phyloP scores from a whole-genome alignment of 2,113 vertebrate species.

The Pao palembangensis region DNA sequence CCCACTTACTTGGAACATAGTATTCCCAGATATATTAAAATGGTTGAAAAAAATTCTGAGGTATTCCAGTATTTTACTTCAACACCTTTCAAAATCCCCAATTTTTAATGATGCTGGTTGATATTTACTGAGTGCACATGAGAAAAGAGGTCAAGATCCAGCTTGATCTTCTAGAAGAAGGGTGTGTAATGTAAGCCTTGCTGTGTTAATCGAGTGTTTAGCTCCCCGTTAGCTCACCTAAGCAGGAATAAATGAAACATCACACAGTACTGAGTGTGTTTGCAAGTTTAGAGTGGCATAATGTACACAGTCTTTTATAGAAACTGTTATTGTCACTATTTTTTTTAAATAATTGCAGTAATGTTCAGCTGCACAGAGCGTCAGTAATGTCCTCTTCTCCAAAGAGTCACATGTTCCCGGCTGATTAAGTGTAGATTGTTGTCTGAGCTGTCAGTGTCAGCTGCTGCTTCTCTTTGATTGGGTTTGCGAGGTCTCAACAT shows the following conservation, averaged over 20 bases:
- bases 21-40: neutral
- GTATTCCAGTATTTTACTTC: no score
- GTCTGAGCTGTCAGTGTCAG: neutral
- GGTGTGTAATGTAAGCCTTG: constrained; percentile 7
- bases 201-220: constrained; percentile 25
- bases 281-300: constrained; percentile 15
- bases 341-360: constrained; percentile 10
- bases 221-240: constrained; percentile 6
- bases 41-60: no score
- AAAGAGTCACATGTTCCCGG: constrained; percentile 10
- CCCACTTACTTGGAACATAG: constrained; percentile 18
- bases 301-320: constrained; percentile 23
- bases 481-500: constrained; percentile 74
- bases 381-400: constrained; percentile 4
- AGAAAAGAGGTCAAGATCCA: constrained; percentile 76
- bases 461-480: neutral
- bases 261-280: constrained; percentile 20
- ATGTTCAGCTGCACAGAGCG: constrained; percentile 18
- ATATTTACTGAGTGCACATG: constrained; percentile 52
- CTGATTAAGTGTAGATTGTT: neutral
- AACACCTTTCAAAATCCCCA: constrained; percentile 1
- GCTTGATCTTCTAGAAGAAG: constrained; percentile 70
- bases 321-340: constrained; percentile 1
- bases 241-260: constrained; percentile 21
- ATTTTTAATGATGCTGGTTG: constrained; percentile 36